Base-by-base conservation (phyloP, 2,797 vertebrate genomes). In the Schizopygopsis malacanthus region DNA sequence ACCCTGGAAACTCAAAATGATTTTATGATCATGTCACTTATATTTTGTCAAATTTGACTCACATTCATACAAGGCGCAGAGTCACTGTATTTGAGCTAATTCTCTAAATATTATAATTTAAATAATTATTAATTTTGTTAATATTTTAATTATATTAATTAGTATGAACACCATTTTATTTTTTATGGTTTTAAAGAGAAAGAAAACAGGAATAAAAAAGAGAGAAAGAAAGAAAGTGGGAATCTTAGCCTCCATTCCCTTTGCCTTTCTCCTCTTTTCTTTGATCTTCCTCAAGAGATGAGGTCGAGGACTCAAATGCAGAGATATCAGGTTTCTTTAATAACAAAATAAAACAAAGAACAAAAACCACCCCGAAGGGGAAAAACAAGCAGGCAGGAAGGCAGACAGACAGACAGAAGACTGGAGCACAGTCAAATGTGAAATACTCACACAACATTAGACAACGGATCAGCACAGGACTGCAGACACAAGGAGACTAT, bases 201-300 rank as follows among this genome's bases (percentile, higher is more conserved):
- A 59, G 15, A 52, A 52, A 18, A 33, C 33, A 33, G 33, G 33
- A 33, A 33, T 33, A 33, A 33, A 54, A 54, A 6, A 54, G 6
- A 54, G 16, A 37, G 25, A 56, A 77, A 1, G 37, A 59, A 43
- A 20, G 37, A 84, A 18, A 61, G 0, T 33, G 2, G 0, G 15
- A 20, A 41, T 43, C 56, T 65, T 54, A 39, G 47, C 61, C 25
- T 63, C 5, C 39, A 73, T 85, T 73, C 54, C 33, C 15, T 71
- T 20, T 71, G 52, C 41, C 41, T 41, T 50, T 78, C 41, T 59
- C 25, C 12, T 52, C 2, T 18, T 76, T 84, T 54, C 73, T 85
- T 39, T 79, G 54, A n/a, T n/a, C n/a, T n/a, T n/a, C n/a, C n/a
- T n/a, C n/a, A n/a, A n/a, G n/a, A n/a, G n/a, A n/a, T n/a, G n/a